Conservation (phyloP, 2,888 invertebrate species). For the Macrosiphum euphorbiae region DNA sequence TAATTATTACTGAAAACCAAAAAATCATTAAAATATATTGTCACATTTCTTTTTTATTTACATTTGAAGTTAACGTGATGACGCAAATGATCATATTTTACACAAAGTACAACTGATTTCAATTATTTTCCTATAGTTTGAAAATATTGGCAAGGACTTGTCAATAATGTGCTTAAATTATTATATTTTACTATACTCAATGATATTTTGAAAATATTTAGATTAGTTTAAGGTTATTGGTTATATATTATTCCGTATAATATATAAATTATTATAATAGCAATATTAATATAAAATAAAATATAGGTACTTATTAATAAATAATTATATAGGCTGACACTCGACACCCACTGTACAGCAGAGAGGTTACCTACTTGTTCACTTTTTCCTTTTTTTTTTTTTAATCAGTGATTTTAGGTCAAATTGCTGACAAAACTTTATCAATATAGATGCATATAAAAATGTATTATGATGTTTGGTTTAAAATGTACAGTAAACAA, state of each 20-base stretch:
- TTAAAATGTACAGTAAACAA: background rate
- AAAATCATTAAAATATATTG: background rate
- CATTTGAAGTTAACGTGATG: background rate
- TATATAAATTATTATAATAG: background rate
- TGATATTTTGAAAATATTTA: background rate
- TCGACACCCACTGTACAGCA: background rate
- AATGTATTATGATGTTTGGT: background rate
- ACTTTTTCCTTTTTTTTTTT: background rate
- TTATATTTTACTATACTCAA: background rate
- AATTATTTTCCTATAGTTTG: background rate
- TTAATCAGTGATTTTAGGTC: background rate
- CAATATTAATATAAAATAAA: background rate
- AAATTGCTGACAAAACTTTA: background rate
- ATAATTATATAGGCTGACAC: background rate
- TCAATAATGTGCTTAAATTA: background rate
- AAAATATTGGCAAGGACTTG: background rate
- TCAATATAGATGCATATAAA: background rate
- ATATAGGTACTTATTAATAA: background rate
- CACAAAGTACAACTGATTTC: background rate
- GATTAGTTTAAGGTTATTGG: background rate
- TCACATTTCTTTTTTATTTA: background rate
- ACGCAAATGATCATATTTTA: no score
- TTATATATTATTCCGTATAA: background rate
- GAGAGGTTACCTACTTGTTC: background rate
- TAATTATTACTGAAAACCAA: background rate